These are phyloP conservation scores for Phrynocephalus guinanensis DNA, from an alignment of 2,797 vertebrate genomes.

Conservation along the genomic window DNA sequence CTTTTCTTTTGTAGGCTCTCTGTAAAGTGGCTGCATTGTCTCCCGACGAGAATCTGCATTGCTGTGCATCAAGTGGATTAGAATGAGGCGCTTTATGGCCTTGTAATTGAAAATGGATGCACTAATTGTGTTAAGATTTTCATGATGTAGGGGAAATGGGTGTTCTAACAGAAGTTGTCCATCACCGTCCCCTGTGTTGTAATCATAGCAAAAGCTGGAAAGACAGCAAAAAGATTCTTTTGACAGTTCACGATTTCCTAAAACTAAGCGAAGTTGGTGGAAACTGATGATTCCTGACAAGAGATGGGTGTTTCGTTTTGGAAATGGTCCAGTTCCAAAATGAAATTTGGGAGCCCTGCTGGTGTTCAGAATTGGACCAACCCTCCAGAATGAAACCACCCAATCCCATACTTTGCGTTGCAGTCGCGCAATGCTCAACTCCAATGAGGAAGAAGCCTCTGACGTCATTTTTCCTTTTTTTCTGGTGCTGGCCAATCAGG, in stretches of 20 bases:
- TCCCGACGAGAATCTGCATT: conserved; percentile 69
- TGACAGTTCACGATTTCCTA: neutral
- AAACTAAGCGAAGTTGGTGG: accelerated
- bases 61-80: conserved; percentile 72
- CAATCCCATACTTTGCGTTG: no score
- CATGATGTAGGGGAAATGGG: conserved; percentile 46
- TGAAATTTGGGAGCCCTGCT: no score
- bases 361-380: no score
- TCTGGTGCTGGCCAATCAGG: no score
- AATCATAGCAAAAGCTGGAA: conserved; percentile 37
- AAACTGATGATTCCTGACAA: neutral
- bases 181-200: neutral
- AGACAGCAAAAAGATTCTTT: conserved; percentile 28
- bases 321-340: no score
- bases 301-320: no score
- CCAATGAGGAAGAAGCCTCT: no score
- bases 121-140: conserved; percentile 68
- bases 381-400: no score
- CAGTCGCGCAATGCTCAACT: no score
- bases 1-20: conserved; percentile 64
- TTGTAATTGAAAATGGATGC: conserved; percentile 74
- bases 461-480: no score
- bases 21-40: conserved; percentile 65
- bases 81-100: conserved; percentile 70
- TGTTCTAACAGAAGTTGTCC: conserved; percentile 54